These are phyloP conservation scores for Drosophila truncata DNA, from an alignment of 1,140 invertebrate genomes.

Conservation along the genomic window DNA sequence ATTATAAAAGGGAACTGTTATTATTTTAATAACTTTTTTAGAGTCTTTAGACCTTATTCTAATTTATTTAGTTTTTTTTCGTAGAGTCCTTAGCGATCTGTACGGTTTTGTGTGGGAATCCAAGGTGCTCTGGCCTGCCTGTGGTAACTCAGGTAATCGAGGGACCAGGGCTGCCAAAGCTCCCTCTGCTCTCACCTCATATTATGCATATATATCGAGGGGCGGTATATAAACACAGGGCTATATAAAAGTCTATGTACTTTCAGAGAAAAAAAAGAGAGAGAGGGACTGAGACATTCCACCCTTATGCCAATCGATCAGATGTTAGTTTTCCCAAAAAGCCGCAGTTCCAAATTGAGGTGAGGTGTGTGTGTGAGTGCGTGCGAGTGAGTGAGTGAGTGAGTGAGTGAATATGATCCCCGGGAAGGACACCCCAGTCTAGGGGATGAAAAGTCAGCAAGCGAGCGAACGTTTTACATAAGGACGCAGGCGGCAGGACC, in stretches of 20 bases:
- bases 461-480: slow-evolving; percentile 61
- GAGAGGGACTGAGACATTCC: slow-evolving; percentile 19
- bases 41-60: not conserved
- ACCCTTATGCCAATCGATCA: slow-evolving; percentile 67
- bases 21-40: no score
- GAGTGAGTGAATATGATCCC: slow-evolving; percentile 24
- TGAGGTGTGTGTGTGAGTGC: slow-evolving; percentile 31
- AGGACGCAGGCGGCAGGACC: slow-evolving; percentile 37
- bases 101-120: slow-evolving; percentile 54
- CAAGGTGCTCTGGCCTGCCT: slow-evolving; percentile 42
- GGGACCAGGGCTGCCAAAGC: slow-evolving; percentile 57
- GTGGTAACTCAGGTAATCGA: not conserved
- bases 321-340: slow-evolving; percentile 85
- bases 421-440: slow-evolving; percentile 46
- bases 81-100: slow-evolving; percentile 45
- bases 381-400: slow-evolving; percentile 33
- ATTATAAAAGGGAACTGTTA: no score
- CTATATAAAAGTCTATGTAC: slow-evolving; percentile 32
- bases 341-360: slow-evolving; percentile 36
- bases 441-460: slow-evolving; percentile 80
- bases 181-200: slow-evolving; percentile 12
- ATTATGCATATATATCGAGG: slow-evolving; percentile 39
- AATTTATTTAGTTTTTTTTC: not conserved
- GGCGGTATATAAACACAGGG: slow-evolving; percentile 72
- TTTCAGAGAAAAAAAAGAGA: not conserved